Evolutionary conservation across 2,113 vertebrate genomes (phyloP).

Genomic region (Speoplatyrhinus poulsoni): DNA sequence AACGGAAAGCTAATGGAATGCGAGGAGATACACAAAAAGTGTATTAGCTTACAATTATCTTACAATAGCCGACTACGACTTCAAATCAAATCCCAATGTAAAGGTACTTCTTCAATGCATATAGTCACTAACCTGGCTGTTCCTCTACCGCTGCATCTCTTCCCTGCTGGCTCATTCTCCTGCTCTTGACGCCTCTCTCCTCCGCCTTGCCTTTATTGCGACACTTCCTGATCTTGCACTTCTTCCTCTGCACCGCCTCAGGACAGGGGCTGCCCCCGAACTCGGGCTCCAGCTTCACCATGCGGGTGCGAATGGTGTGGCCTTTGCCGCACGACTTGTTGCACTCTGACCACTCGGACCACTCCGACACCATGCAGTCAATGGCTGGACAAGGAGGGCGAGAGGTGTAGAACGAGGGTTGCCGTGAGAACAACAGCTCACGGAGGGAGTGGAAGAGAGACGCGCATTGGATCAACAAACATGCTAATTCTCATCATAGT

Average conservation of each 20-base stretch:
- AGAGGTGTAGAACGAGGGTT: background rate
- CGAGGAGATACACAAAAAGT: no score
- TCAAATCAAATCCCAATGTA: no score
- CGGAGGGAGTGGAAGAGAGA: background rate
- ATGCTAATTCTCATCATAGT: no score
- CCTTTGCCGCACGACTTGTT: conserved; percentile 95
- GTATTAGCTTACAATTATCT: no score
- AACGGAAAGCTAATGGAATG: no score
- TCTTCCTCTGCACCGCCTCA: conserved; percentile 90
- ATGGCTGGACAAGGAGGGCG: conserved; percentile 73
- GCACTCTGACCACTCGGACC: conserved; percentile 94
- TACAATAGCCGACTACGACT: no score
- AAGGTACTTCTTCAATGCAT: background rate
- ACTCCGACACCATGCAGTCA: conserved; percentile 90
- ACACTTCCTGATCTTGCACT: conserved; percentile 91
- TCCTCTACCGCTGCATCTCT: conserved; percentile 71
- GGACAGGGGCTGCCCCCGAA: conserved; percentile 88
- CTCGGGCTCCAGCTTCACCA: conserved; percentile 90
- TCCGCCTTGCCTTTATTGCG: conserved; percentile 55
- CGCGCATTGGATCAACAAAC: no score
- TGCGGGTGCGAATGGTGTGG: conserved; percentile 91
- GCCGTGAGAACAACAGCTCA: background rate
- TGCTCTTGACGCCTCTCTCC: conserved; percentile 37
- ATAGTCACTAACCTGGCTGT: conserved; percentile 74
- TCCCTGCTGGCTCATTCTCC: conserved; percentile 43